phyloP scores from a whole-genome alignment of 1,140 invertebrate genomes.

The Bombus sibiricus region DNA sequence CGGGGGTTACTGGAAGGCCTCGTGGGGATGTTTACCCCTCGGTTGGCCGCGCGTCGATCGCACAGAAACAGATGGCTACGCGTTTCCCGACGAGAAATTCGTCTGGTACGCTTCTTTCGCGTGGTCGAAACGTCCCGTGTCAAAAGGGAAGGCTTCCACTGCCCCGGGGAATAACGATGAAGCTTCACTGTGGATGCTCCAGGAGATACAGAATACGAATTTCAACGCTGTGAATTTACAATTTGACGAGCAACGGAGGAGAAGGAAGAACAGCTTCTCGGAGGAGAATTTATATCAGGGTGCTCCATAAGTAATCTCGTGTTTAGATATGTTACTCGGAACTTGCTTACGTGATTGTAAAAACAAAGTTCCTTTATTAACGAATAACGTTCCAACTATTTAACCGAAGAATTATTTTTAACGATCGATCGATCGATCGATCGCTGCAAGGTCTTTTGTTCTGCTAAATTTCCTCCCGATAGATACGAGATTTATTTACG shows the following conservation, averaged over 20 bases:
- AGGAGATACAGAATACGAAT: background rate
- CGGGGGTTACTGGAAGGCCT: slow-evolving; percentile 52
- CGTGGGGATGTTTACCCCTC: slow-evolving; percentile 63
- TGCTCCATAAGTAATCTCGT: background rate
- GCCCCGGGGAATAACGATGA: slow-evolving; percentile 11
- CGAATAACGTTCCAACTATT: too few species aligned
- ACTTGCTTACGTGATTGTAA: too few species aligned
- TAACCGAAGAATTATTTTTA: too few species aligned
- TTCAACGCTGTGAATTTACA: background rate
- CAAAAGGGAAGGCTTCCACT: background rate
- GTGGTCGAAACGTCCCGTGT: background rate
- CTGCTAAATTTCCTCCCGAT: too few species aligned
- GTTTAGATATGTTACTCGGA: too few species aligned
- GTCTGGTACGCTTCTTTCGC: slow-evolving; percentile 4
- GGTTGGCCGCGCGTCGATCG: slow-evolving; percentile 42
- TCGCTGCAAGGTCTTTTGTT: too few species aligned
- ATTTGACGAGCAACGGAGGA: background rate
- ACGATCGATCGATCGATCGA: too few species aligned
- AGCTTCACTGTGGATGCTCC: background rate
- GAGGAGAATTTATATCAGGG: too few species aligned
- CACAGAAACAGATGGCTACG: slow-evolving; percentile 56
- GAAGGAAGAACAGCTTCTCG: too few species aligned
- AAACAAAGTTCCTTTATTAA: too few species aligned
- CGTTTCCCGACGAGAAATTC: slow-evolving; percentile 23
- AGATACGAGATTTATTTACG: background rate